Evolutionary conservation across 2,888 invertebrate species (phyloP).

Genomic region (Tortrix viridana): DNA sequence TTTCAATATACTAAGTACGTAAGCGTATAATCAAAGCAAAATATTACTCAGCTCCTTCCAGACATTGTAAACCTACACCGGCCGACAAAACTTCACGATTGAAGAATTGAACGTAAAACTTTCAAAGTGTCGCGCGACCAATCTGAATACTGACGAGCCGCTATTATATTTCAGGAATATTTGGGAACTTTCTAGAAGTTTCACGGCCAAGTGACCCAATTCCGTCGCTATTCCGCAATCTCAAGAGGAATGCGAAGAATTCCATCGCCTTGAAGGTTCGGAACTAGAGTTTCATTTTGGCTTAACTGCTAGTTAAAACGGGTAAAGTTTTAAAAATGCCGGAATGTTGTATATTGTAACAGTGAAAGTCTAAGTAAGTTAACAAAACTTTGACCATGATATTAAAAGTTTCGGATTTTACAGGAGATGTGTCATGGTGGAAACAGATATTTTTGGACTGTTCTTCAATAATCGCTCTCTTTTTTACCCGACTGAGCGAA

Average conservation of each 20-base stretch:
- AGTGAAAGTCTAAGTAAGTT: too few relatives aligned
- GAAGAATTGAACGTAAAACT: constrained; percentile 44
- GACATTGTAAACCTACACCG: constrained; percentile 6
- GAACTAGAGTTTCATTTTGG: constrained; percentile 9
- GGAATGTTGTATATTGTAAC: too few relatives aligned
- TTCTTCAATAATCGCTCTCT: too few relatives aligned
- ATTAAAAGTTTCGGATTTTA: too few relatives aligned
- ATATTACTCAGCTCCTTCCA: constrained; percentile 11
- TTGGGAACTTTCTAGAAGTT: constrained; percentile 24
- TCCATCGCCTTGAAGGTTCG: constrained; percentile 6
- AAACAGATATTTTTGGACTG: too few relatives aligned
- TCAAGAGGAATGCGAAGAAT: constrained; percentile 34
- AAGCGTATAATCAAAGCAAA: constrained; percentile 21
- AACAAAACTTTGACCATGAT: too few relatives aligned
- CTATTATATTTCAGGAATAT: constrained; percentile 23
- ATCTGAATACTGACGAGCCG: constrained; percentile 28
- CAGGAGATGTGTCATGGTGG: too few relatives aligned
- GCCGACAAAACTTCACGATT: constrained; percentile 41
- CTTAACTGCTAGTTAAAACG: constrained; percentile 4
- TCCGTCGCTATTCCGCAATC: constrained; percentile 23
- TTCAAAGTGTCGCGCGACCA: constrained; percentile 29
- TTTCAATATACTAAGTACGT: background rate
- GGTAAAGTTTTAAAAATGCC: background rate
- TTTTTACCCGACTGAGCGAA: too few relatives aligned
- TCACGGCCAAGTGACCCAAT: constrained; percentile 39